Base-by-base conservation (phyloP, 2,888 invertebrate species). In the Sarcophaga variegata region DNA sequence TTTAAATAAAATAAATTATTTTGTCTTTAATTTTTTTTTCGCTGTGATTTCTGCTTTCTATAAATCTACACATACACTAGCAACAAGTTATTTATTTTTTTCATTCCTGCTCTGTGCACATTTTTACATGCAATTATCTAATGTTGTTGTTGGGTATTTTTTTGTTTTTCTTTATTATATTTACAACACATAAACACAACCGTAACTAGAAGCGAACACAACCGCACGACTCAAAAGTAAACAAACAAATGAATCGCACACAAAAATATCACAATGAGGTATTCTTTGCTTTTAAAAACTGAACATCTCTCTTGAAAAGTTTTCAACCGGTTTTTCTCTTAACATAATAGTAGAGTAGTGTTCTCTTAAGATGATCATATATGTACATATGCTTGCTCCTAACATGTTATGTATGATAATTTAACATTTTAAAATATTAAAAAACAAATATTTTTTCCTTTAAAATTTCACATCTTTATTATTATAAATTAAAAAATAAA, bases 161-260 rank as follows among this genome's bases (percentile, higher is more conserved):
- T 22, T 22, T 22, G 22, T 22, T 25, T 66, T 70, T 17, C 25
- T 0, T 74, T 62, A 63, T 45, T 67, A 14, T 76, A 77, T 64
- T 70, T 59, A 71, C 82, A 77, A 82, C 70, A 64, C 2, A n/a
- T 20, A 62, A 75, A 60, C 37, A 47, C 10, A 69, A 74, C 62
- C 74, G 85, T 37, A 47, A 45, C n/a, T 54, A 62, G 14, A 64
- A 25, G n/a, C 22, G n/a, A 37, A 20, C n/a, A n/a, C 66, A 72
- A 85, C 81, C 77, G 74, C 63, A 63, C 77, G 5, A 22, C 10
- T 47, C 76, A 63, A 78, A 81, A 60, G 85, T 64, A 81, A 85
- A 77, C 81, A 76, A 77, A 72, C 81, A 77, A 85, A 81, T 85
- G 72, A 85, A 74, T 45, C 22, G 25, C 1, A 75, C 64, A 77